phyloP scores from a whole-genome alignment of 2,797 vertebrate species.

The Neostethus bicornis region DNA sequence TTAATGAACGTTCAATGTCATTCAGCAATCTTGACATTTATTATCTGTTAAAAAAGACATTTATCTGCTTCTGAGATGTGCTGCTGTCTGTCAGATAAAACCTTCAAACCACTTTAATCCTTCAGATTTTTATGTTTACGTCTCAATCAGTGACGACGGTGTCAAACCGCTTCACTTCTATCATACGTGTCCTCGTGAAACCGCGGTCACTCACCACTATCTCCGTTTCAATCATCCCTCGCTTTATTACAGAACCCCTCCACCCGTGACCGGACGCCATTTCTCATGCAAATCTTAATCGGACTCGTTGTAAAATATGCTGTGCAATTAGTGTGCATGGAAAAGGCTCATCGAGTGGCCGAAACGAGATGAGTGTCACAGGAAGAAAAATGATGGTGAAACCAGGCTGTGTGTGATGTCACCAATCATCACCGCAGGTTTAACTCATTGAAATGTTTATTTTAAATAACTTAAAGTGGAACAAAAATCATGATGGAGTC shows the following conservation, averaged over 20 bases:
- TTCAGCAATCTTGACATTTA: slow-evolving; percentile 61
- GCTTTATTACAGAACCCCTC: slow-evolving; percentile 67
- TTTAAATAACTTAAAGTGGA: no score
- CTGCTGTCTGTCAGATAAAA: slow-evolving; percentile 15
- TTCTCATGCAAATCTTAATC: slow-evolving; percentile 73
- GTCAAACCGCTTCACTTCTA: slow-evolving; percentile 57
- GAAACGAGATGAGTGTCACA: slow-evolving; percentile 69
- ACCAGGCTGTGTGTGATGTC: no score
- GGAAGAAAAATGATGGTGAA: slow-evolving; percentile 60
- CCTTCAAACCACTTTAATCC: not conserved
- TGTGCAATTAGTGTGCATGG: slow-evolving; percentile 70
- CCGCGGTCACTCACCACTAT: slow-evolving; percentile 43
- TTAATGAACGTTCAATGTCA: slow-evolving; percentile 73
- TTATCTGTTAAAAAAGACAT: slow-evolving; percentile 39
- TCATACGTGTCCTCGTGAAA: slow-evolving; percentile 42
- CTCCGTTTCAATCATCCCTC: slow-evolving; percentile 66
- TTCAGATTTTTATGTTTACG: slow-evolving; percentile 2
- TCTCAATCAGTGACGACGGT: slow-evolving; percentile 20
- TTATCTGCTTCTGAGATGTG: slow-evolving; percentile 36
- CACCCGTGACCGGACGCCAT: slow-evolving; percentile 63
- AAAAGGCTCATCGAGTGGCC: slow-evolving; percentile 51
- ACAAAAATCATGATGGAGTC: no score
- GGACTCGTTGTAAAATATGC: slow-evolving; percentile 75
- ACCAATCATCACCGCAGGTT: no score
- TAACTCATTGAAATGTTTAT: no score